Conservation (phyloP, 2,797 vertebrate species). For the Falco novaeseelandiae region DNA sequence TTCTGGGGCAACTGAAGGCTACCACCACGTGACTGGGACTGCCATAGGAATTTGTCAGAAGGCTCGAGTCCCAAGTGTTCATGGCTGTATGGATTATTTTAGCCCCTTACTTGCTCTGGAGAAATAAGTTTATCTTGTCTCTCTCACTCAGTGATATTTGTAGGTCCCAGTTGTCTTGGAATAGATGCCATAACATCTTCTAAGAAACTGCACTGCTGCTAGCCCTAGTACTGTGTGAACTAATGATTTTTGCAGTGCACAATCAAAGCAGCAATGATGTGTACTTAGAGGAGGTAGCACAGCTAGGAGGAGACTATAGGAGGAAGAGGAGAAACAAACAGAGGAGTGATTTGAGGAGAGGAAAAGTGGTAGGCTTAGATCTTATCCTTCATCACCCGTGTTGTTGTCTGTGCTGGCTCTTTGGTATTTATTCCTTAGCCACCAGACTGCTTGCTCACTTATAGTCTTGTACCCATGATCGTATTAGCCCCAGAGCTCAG, state of each 20-base stretch:
- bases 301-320: background rate
- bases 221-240: background rate
- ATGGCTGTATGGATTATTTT: background rate
- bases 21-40: fast-evolving
- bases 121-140: background rate
- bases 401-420: background rate
- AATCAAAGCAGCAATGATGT: background rate
- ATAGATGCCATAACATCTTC: background rate
- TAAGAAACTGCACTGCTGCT: background rate
- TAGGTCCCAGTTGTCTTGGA: background rate
- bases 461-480: background rate
- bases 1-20: background rate
- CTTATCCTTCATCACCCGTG: background rate
- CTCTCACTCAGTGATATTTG: background rate
- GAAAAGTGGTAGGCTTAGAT: background rate
- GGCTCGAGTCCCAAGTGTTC: background rate
- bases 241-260: background rate
- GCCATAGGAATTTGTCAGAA: background rate
- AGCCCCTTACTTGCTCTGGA: background rate
- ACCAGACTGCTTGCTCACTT: background rate
- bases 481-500: background rate
- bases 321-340: background rate
- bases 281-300: background rate
- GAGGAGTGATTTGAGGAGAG: background rate
- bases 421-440: background rate